Percentiles rank a stretch among this genome's conserved stretches.
phyloP scores from a whole-genome alignment of 2,113 vertebrate species.

The Sterna hirundo region DNA sequence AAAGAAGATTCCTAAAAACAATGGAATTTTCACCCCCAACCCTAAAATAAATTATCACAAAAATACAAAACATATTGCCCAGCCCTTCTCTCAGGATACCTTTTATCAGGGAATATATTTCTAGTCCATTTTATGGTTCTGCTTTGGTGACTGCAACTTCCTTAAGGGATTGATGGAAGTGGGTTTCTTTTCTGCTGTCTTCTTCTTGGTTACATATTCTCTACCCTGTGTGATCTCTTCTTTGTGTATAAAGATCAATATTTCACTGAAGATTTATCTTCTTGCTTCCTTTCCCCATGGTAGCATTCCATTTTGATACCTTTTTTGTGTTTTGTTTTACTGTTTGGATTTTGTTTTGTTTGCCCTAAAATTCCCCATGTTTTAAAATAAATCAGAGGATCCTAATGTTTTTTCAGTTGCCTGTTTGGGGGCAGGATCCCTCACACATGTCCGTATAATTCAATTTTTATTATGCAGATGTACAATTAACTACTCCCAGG shows the following conservation, averaged over 20 bases:
- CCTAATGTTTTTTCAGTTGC: background rate
- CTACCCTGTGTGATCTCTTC: background rate
- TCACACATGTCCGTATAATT: background rate
- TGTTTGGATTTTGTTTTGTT: background rate
- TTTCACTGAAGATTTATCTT: background rate
- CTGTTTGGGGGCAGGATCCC: background rate
- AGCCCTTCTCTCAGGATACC: background rate
- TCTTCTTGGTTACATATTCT: background rate
- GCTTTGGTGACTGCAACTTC: background rate
- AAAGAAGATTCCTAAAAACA: background rate
- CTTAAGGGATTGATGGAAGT: background rate
- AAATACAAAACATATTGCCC: background rate
- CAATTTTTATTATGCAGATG: background rate
- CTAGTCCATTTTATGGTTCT: background rate
- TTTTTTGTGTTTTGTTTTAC: background rate
- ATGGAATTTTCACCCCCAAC: background rate
- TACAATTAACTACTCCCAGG: background rate
- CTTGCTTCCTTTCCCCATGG: background rate
- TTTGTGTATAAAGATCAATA: background rate
- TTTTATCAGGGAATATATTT: background rate
- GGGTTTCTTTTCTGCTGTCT: background rate
- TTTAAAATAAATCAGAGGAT: background rate
- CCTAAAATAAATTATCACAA: background rate
- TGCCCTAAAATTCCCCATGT: background rate
- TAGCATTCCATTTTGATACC: background rate